phyloP scores from a whole-genome alignment of 1,140 invertebrate species.

The Sarcophaga peregrina region DNA sequence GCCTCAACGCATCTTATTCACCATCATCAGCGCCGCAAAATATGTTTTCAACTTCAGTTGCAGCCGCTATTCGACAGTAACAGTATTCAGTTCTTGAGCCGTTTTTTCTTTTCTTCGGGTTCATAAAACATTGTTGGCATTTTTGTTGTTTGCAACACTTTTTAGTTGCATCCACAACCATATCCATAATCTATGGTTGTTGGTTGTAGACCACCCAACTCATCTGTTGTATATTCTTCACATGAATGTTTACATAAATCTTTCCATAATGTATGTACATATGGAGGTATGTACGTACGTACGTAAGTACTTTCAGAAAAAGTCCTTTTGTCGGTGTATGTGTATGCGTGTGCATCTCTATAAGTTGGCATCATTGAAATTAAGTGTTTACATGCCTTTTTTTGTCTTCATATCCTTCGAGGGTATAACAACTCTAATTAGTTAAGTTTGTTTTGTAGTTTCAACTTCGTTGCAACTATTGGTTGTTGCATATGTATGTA shows the following conservation, averaged over 20 bases:
- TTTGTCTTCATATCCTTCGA: constrained; percentile 1
- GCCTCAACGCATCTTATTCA: background rate
- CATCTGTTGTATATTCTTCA: background rate
- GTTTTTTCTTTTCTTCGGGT: background rate
- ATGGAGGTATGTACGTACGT: background rate
- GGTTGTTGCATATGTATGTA: background rate
- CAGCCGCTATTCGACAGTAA: background rate
- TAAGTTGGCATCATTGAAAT: constrained; percentile 14
- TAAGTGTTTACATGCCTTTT: constrained; percentile 14
- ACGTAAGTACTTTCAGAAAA: background rate
- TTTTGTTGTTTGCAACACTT: background rate
- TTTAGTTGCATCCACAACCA: background rate
- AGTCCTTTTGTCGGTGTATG: background rate
- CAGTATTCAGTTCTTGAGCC: background rate
- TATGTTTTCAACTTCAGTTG: background rate
- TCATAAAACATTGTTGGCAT: background rate
- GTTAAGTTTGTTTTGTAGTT: constrained; percentile 11
- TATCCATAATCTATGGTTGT: background rate
- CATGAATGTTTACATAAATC: no score
- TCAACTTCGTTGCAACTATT: background rate
- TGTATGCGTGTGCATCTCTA: background rate
- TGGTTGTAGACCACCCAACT: background rate
- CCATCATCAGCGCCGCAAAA: background rate
- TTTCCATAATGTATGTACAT: background rate
- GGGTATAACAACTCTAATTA: constrained; percentile 10